These are phyloP conservation scores for Syrmaticus mikado DNA, from an alignment of 2,113 vertebrate genomes.

Conservation along the genomic window DNA sequence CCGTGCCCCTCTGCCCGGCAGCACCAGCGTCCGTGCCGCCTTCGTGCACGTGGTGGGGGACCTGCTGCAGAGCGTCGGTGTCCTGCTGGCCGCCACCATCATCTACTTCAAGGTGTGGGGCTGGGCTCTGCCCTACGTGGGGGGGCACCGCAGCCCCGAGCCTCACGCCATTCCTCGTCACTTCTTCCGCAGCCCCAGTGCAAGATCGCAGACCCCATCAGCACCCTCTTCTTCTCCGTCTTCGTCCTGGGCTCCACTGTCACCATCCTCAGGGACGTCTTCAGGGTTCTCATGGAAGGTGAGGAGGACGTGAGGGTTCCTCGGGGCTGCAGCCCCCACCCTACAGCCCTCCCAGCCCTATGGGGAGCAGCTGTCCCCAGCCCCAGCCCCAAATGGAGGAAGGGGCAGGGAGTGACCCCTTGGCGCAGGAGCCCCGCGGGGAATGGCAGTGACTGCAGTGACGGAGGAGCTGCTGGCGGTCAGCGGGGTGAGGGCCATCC, in stretches of 20 bases:
- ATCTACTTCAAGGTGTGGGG: slow-evolving; percentile 92
- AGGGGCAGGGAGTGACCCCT: background rate
- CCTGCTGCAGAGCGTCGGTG: slow-evolving; percentile 93
- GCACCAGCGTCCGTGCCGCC: slow-evolving; percentile 92
- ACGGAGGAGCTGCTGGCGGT: slow-evolving; percentile 88
- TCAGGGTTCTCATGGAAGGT: slow-evolving; percentile 98
- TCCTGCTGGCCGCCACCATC: slow-evolving; percentile 90
- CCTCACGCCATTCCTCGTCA: background rate
- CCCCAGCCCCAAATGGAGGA: background rate
- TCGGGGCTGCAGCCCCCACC: background rate
- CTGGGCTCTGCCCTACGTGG: background rate
- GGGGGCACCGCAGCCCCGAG: background rate
- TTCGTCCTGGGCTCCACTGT: slow-evolving; percentile 92
- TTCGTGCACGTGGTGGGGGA: slow-evolving; percentile 97
- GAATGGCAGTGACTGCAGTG: slow-evolving; percentile 84
- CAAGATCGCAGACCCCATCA: slow-evolving; percentile 95
- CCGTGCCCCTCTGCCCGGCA: slow-evolving; percentile 76
- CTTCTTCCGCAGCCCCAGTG: slow-evolving; percentile 87
- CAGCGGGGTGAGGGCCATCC: slow-evolving; percentile 84
- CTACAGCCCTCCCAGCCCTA: accelerated
- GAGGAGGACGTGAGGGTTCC: background rate
- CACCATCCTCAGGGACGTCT: slow-evolving; percentile 94
- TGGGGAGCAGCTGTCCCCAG: no score
- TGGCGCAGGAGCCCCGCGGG: slow-evolving; percentile 85
- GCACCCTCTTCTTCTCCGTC: slow-evolving; percentile 95